Evolutionary conservation across 1,140 invertebrate species (phyloP).

Genomic region (Bombus affinis): DNA sequence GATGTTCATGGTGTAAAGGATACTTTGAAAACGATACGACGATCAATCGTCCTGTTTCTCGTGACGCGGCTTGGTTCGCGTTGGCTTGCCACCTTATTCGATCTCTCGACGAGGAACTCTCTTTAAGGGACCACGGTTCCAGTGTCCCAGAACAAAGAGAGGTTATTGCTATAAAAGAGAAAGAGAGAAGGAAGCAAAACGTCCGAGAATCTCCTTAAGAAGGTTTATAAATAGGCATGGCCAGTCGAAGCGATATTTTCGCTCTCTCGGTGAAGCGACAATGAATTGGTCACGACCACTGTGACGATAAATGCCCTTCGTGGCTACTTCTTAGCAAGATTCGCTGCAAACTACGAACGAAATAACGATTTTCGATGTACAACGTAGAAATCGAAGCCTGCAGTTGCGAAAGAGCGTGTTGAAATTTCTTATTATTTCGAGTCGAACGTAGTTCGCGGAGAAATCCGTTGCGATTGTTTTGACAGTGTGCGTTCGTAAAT

Average conservation of each 20-base stretch:
- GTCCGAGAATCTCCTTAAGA: conserved; percentile 52
- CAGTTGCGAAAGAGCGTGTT: background rate
- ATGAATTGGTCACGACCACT: conserved; percentile 51
- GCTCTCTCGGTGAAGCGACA: conserved; percentile 54
- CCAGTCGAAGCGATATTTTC: conserved; percentile 54
- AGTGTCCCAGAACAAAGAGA: background rate
- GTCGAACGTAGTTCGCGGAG: background rate
- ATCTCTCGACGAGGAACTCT: conserved; percentile 13
- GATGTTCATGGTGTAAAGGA: conserved; percentile 27
- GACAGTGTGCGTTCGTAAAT: conserved; percentile 24
- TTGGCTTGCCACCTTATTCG: background rate
- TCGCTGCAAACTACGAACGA: background rate
- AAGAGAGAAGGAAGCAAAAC: conserved; percentile 30
- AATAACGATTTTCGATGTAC: background rate
- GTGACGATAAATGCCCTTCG: conserved; percentile 40
- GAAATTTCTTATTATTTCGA: too few relatives aligned
- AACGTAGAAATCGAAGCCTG: background rate
- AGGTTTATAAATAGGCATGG: conserved; percentile 57
- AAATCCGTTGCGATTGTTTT: conserved; percentile 5
- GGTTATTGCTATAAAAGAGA: conserved; percentile 35
- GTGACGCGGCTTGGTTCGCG: background rate
- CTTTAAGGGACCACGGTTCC: conserved; percentile 29
- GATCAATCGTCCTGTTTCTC: conserved; percentile 40
- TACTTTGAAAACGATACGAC: conserved; percentile 49
- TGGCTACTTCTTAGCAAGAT: conserved; percentile 28